phyloP scores from a whole-genome alignment of 1,140 invertebrate genomes.

The Colletes gigas region DNA sequence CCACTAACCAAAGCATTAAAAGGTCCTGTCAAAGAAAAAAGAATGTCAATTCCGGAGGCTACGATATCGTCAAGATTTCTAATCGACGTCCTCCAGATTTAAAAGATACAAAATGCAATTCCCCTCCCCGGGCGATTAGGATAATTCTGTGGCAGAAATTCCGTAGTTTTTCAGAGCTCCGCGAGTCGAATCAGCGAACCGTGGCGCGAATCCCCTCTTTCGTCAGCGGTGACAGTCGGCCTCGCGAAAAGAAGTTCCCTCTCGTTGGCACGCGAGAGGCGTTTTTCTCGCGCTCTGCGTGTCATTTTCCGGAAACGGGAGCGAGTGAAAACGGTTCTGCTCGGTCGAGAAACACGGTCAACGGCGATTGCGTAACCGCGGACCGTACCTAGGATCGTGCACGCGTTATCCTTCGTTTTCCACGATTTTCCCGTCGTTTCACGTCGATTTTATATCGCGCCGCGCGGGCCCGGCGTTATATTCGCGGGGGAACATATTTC shows the following conservation, averaged over 20 bases:
- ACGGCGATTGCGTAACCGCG: constrained; percentile 38
- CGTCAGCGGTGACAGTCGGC: background rate
- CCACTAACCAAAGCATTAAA: too few relatives aligned
- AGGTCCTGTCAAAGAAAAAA: too few relatives aligned
- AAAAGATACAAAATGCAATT: too few relatives aligned
- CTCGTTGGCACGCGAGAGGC: background rate
- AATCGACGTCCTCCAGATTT: too few relatives aligned
- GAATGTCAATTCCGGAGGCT: too few relatives aligned
- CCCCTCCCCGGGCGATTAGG: too few relatives aligned
- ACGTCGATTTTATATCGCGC: background rate
- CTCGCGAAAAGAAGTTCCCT: background rate
- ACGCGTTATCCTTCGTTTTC: background rate
- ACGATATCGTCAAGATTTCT: too few relatives aligned
- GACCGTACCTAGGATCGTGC: background rate
- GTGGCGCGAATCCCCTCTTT: too few relatives aligned
- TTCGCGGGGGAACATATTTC: constrained; percentile 1
- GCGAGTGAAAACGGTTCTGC: constrained; percentile 53
- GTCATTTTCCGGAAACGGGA: constrained; percentile 3
- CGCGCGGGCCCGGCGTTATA: background rate
- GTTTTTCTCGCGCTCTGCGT: background rate
- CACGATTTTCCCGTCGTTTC: background rate
- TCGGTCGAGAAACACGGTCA: constrained; percentile 20
- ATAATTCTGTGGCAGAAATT: too few relatives aligned
- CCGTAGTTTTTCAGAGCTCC: too few relatives aligned
- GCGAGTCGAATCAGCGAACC: too few relatives aligned